Conservation (phyloP, 2,113 vertebrate genomes). For the Tinamus guttatus region DNA sequence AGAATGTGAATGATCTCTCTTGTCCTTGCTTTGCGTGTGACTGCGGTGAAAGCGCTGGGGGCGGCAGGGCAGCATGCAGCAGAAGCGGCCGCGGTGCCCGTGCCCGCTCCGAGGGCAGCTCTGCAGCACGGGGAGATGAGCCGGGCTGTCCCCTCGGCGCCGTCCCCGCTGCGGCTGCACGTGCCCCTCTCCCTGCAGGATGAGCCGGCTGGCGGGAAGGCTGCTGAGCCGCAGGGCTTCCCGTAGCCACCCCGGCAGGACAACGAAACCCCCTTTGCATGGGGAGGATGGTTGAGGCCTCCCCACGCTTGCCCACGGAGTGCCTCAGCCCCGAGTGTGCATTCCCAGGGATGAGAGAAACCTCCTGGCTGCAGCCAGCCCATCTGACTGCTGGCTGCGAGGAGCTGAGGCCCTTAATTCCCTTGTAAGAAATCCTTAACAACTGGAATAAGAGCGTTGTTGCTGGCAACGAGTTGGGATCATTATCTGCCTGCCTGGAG, state of each 20-base stretch:
- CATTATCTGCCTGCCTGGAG: not conserved
- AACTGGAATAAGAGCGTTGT: not conserved
- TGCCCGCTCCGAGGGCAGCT: constrained; percentile 13
- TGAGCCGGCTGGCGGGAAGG: not conserved
- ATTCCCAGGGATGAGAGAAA: not conserved
- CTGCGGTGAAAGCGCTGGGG: constrained; percentile 8
- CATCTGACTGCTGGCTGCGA: not conserved
- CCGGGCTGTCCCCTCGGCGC: not conserved
- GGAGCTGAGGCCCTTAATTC: not conserved
- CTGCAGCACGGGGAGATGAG: too few species aligned
- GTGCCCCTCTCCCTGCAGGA: not conserved
- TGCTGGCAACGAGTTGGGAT: not conserved
- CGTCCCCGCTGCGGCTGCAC: not conserved
- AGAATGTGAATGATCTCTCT: constrained; percentile 25
- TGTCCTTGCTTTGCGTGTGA: constrained; percentile 20
- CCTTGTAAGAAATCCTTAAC: not conserved
- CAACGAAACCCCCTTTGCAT: not conserved
- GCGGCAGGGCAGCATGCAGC: not conserved
- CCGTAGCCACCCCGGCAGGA: not conserved
- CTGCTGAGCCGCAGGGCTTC: not conserved
- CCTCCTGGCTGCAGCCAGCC: not conserved
- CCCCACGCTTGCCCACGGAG: not conserved
- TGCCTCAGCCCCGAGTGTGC: not conserved
- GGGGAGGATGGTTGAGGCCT: not conserved
- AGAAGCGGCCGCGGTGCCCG: not conserved